Conservation (phyloP, 2,797 vertebrate genomes). For the Spheniscus humboldti region DNA sequence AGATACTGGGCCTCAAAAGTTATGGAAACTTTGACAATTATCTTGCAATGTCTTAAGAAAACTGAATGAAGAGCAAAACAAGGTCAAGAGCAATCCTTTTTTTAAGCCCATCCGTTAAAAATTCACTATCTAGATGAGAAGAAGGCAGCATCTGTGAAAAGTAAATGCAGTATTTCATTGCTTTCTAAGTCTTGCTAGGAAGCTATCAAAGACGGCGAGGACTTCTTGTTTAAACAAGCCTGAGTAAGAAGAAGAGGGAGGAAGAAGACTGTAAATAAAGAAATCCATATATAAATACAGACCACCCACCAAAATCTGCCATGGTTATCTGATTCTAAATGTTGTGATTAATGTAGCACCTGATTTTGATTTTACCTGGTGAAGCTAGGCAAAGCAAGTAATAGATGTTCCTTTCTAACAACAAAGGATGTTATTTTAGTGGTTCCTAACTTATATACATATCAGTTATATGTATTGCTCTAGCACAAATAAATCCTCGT, state of each 20-base stretch:
- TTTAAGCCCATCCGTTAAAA: constrained; percentile 8
- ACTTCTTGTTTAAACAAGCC: constrained; percentile 29
- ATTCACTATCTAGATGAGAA: neutral
- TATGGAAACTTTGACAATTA: constrained; percentile 1
- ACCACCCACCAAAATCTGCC: constrained; percentile 14
- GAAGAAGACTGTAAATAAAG: constrained; percentile 1
- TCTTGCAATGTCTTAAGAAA: constrained; percentile 1
- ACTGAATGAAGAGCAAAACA: constrained; percentile 16
- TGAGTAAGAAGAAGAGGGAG: neutral
- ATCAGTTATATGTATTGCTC: neutral
- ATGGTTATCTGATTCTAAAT: neutral
- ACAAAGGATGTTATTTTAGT: neutral
- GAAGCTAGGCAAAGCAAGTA: neutral
- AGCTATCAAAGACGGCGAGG: neutral
- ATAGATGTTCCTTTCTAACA: neutral
- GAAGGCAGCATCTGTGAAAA: neutral
- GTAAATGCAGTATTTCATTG: neutral
- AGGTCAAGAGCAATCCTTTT: neutral
- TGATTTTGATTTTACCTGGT: neutral
- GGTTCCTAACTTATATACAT: neutral
- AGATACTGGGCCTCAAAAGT: neutral
- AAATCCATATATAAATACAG: neutral
- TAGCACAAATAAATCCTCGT: neutral
- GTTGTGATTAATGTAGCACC: neutral
- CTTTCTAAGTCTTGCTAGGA: neutral